phyloP scores from a whole-genome alignment of 2,888 invertebrate species.

The Synergus umbraculus region DNA sequence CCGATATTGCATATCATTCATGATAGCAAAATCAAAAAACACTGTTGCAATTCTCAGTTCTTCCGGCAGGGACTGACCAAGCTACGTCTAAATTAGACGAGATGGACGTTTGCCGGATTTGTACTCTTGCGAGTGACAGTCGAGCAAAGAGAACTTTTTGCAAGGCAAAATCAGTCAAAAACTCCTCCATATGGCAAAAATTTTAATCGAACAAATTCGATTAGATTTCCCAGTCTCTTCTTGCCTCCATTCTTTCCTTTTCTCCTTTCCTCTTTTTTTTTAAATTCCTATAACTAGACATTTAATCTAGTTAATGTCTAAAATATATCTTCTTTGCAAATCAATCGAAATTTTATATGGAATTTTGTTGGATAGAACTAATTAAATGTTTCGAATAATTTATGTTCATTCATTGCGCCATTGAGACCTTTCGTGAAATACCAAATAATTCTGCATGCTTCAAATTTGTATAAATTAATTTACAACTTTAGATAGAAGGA shows the following conservation, averaged over 20 bases:
- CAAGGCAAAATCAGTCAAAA: slow-evolving; percentile 9
- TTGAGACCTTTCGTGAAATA: background rate
- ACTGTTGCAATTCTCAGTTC: background rate
- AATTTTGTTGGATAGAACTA: background rate
- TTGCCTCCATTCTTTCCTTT: background rate
- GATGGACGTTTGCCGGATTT: background rate
- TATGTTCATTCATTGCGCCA: background rate
- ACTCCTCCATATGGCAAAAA: background rate
- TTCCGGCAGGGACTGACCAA: slow-evolving; percentile 15
- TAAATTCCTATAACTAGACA: background rate
- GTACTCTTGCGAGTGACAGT: slow-evolving; percentile 22
- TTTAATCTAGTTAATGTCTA: background rate
- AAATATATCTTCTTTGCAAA: background rate
- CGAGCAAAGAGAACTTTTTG: background rate
- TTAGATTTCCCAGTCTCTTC: background rate
- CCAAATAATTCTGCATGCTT: background rate
- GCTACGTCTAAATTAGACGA: slow-evolving; percentile 8
- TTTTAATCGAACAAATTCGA: slow-evolving; percentile 3
- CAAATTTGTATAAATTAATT: background rate
- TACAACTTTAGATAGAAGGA: background rate
- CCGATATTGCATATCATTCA: background rate
- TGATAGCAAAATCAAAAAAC: background rate
- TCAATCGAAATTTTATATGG: background rate
- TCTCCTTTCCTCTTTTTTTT: background rate
- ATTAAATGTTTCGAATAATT: slow-evolving; percentile 1